A percentile compares a stretch with the other conserved stretches of the same genome.
Evolutionary conservation across 2,113 vertebrate species (phyloP).

Genomic region (Cochlearius cochlearius): DNA sequence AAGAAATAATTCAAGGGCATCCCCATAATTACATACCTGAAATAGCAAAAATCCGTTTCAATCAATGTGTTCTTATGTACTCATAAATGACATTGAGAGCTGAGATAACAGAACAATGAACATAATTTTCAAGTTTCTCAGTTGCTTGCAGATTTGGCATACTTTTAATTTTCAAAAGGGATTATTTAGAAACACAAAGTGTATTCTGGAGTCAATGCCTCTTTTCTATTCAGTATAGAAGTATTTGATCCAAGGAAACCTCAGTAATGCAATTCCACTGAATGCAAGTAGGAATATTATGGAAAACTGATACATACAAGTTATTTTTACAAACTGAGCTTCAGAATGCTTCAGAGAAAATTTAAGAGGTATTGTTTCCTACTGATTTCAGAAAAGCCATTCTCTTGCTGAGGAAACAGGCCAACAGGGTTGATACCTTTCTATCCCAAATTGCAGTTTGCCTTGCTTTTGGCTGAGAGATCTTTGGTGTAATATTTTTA

Average conservation of each 20-base stretch:
- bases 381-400: neutral
- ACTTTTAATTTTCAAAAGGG: neutral
- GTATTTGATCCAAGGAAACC: neutral
- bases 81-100: neutral
- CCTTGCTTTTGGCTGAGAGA: neutral
- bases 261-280: neutral
- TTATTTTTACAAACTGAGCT: neutral
- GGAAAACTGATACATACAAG: neutral
- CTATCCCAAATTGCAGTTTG: neutral
- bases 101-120: neutral
- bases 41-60: slow-evolving; percentile 14
- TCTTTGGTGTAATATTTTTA: neutral
- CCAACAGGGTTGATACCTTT: neutral
- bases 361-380: neutral
- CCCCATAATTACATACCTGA: neutral
- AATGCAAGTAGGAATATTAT: neutral
- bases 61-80: neutral
- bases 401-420: neutral
- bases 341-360: neutral
- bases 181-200: neutral
- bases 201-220: neutral
- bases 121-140: neutral
- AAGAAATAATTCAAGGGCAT: slow-evolving; percentile 17
- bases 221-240: neutral
- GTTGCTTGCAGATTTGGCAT: neutral